phyloP scores from a whole-genome alignment of 2,888 invertebrate genomes.

The Poecilus cupreus region DNA sequence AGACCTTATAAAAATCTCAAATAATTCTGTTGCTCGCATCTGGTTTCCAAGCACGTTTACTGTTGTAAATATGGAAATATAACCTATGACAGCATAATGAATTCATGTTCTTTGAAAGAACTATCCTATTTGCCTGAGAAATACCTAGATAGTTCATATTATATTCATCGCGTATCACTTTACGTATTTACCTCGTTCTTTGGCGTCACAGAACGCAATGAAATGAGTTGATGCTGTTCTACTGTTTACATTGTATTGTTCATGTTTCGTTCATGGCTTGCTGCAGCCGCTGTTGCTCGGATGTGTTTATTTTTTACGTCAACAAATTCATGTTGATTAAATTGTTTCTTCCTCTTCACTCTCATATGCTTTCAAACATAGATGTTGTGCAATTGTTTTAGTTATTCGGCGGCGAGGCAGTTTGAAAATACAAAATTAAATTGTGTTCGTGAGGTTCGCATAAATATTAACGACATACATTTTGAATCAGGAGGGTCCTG shows the following conservation, averaged over 20 bases:
- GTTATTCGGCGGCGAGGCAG: too few species aligned
- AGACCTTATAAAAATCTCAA: too few species aligned
- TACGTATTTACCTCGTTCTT: too few species aligned
- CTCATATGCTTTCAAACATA: neutral
- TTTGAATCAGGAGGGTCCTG: slow-evolving; percentile 22
- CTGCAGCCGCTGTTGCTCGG: neutral
- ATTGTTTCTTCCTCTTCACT: slow-evolving; percentile 20
- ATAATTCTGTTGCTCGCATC: too few species aligned
- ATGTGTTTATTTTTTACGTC: neutral
- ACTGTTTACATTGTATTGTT: neutral
- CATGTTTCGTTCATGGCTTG: neutral
- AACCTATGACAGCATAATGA: too few species aligned
- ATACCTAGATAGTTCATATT: too few species aligned
- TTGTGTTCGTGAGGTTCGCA: neutral
- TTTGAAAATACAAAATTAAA: too few species aligned
- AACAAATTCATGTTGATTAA: slow-evolving; percentile 30
- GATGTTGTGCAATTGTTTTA: neutral
- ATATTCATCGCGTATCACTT: too few species aligned
- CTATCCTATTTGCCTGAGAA: too few species aligned
- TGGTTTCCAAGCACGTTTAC: too few species aligned
- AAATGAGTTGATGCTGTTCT: neutral
- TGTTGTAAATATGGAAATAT: too few species aligned
- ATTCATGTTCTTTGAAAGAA: too few species aligned
- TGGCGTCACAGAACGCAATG: neutral
- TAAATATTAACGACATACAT: slow-evolving; percentile 25